Conservation (phyloP, 1,140 invertebrate species). For the Pseudachorutes palmiensis region DNA sequence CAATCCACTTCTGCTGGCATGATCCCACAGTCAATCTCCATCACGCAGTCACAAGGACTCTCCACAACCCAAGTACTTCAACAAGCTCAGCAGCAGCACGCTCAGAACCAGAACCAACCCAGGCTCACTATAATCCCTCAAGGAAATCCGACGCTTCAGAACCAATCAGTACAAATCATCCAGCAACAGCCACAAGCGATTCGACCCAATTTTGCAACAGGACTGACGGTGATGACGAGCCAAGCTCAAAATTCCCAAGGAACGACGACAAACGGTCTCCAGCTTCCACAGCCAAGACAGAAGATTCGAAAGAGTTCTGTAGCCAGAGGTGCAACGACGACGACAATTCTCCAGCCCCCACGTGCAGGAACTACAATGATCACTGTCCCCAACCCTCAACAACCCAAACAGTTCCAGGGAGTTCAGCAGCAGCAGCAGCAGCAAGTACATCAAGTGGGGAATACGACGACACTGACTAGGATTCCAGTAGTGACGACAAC, state of each 20-base stretch:
- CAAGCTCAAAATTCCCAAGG: conserved; percentile 7
- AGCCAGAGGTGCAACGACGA: conserved; percentile 24
- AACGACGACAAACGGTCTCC: conserved; percentile 6
- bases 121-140: conserved; percentile 36
- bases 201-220: conserved; percentile 32
- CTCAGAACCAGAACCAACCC: conserved; percentile 38
- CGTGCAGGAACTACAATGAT: conserved; percentile 19
- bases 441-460: conserved; percentile 42
- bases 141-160: conserved; percentile 21
- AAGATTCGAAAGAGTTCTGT: conserved; percentile 28
- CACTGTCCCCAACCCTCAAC: conserved; percentile 12
- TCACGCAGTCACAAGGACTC: conserved; percentile 40
- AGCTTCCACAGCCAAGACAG: conserved; percentile 13
- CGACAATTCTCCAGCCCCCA: conserved; percentile 9
- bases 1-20: conserved; percentile 43
- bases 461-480: conserved; percentile 27
- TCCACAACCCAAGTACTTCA: conserved; percentile 28
- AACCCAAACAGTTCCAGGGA: conserved; percentile 1
- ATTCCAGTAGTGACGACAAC: conserved; percentile 16
- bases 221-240: not conserved
- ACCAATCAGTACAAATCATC: conserved; percentile 20
- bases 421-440: conserved; percentile 39
- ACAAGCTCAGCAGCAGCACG: conserved; percentile 21
- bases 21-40: conserved; percentile 30
- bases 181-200: conserved; percentile 40